These are phyloP conservation scores for Pachydiplax longipennis DNA, from an alignment of 2,888 invertebrate genomes.

Conservation along the genomic window DNA sequence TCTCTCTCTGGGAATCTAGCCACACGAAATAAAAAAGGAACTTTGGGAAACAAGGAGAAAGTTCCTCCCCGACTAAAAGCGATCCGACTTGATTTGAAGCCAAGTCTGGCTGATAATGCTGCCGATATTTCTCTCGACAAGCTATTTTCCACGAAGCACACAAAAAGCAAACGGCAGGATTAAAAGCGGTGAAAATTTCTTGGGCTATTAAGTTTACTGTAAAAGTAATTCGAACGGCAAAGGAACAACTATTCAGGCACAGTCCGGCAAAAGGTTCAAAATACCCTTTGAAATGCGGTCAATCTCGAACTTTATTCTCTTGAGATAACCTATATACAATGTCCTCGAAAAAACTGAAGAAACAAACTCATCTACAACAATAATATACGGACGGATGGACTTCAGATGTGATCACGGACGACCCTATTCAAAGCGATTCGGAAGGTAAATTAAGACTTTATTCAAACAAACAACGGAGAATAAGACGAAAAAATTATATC, in stretches of 20 bases:
- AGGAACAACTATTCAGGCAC: no score
- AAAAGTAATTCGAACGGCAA: no score
- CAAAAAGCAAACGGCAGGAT: no score
- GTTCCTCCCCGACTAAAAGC: background rate
- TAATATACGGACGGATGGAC: background rate
- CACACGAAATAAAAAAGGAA: background rate
- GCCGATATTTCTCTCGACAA: background rate
- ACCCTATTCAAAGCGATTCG: background rate
- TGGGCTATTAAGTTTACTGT: no score
- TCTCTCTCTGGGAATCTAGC: background rate
- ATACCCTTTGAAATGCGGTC: background rate
- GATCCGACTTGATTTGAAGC: background rate
- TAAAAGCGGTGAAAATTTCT: no score
- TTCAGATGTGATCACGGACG: no score
- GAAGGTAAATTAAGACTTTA: no score
- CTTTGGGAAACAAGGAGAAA: background rate
- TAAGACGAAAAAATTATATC: background rate
- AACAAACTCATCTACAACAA: background rate
- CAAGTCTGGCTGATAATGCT: background rate
- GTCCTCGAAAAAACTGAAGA: no score
- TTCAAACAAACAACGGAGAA: no score
- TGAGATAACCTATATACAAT: no score
- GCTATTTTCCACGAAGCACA: background rate
- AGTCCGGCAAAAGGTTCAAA: background rate
- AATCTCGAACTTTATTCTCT: background rate